Conservation (phyloP, 2,797 vertebrate genomes). For the Ceryle rudis region DNA sequence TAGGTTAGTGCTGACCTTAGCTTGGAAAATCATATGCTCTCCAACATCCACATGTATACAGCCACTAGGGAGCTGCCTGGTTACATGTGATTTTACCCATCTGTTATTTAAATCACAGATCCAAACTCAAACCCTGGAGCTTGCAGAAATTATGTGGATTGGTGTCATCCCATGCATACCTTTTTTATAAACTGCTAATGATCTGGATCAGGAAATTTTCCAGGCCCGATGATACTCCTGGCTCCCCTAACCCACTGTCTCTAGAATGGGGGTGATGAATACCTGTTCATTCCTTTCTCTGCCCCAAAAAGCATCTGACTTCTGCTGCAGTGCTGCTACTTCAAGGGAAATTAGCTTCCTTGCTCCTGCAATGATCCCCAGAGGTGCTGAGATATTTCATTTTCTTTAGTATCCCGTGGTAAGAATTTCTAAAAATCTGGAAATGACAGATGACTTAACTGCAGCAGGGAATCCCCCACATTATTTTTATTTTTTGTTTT, state of each 20-base stretch:
- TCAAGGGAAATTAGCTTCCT: neutral
- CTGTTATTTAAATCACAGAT: neutral
- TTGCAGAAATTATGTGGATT: neutral
- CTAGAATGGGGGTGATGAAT: neutral
- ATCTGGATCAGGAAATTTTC: neutral
- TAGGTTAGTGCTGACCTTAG: conserved; percentile 10
- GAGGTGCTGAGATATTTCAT: neutral
- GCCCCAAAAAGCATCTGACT: neutral
- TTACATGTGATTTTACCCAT: conserved; percentile 39
- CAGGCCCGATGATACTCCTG: neutral
- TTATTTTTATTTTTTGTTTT: neutral
- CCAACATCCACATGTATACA: neutral
- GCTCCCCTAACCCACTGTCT: neutral
- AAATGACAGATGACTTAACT: neutral
- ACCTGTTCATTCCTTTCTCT: neutral
- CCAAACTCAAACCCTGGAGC: neutral
- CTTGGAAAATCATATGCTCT: neutral
- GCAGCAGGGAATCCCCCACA: neutral
- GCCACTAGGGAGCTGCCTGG: conserved; percentile 66
- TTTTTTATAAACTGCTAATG: neutral
- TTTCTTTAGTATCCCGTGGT: neutral
- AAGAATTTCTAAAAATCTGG: neutral
- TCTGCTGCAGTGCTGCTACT: fast-evolving
- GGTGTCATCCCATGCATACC: neutral
- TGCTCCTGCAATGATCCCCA: neutral